Evolutionary conservation across 2,113 vertebrate species (phyloP), one percentile per base, ranked within the genome.

Genomic region (Piaya cayana): DNA sequence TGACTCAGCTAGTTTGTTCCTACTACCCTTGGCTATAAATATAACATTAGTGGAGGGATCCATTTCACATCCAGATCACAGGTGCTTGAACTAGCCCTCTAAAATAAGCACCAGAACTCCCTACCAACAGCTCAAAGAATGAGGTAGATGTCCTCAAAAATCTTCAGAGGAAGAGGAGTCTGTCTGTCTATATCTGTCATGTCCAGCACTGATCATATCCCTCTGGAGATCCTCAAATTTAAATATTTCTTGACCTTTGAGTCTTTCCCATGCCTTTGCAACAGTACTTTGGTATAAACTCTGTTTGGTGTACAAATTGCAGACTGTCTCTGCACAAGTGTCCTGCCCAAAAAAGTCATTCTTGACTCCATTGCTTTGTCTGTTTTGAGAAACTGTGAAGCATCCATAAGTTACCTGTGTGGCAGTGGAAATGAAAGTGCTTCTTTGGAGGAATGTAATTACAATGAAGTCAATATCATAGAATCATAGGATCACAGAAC

Each of bases 101-200:
- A 53, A 69, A 76, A 45, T 8, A 72, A 86, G 62, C 4, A 7
- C 13, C 27, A 72, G 58, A 69, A 15, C 12, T 82, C 70, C 30
- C 30, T 25, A 37, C 6, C 36, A 15, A 11, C 29, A 52, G 53
- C 64, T 43, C 17, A 56, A 36, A 39, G 22, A 55, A 43, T 32
- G 45, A 82, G 26, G 21, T 21, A 74, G 15, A 13, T 27, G 26
- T 58, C 62, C 45, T 69, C 36, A 64, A 58, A 76, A 14, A 7
- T 49, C 39, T 69, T 69, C n/a, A 32, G 22, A 58, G 42, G 34
- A 80, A 83, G 59, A 68, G 14, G 12, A 26, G 2, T 26, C 43
- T 59, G 4, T 29, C 43, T 59, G 4, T 27, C 37, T 15, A 17
- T 0, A 0, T 59, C n/a, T 11, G 3, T 36, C 65, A 64, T 60